Base-by-base conservation (phyloP, 2,888 invertebrate species). In the Tipula confusa region DNA sequence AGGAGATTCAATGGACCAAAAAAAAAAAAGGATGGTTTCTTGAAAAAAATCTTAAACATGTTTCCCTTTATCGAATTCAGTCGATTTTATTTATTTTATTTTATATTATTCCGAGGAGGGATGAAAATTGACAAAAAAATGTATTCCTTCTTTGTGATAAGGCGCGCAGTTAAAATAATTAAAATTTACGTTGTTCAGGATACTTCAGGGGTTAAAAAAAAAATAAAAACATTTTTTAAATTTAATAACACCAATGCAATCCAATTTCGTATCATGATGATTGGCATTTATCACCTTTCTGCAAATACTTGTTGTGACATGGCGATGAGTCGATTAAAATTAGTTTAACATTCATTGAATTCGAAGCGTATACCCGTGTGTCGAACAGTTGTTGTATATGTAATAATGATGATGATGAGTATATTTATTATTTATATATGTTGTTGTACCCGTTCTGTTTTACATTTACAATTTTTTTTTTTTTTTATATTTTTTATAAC, bases 151-250 rank as follows among this genome's bases (percentile, higher is more conserved):
- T 9, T 64, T 24, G 24, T 64, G 64, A 24, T 64, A 64, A 64
- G 64, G 64, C n/a, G n/a, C n/a, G n/a, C 64, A 64, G 64, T 24
- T 64, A 64, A 64, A 64, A 24, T 64, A 64, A 64, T 64, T 64
- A 64, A 64, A 64, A 64, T 64, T 18, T 64, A 64, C 24, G 64
- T 64, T 64, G 13, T 38, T 38, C 43, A 15, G 43, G n/a, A 43
- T 24, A 24, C 18, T 33, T 64, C 24, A 6, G 24, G 64, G 24
- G 24, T 64, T 18, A 64, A 18, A 24, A 64, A 6, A 24, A n/a
- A n/a, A n/a, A n/a, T n/a, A n/a, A n/a, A n/a, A n/a, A n/a, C n/a
- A n/a, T n/a, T n/a, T n/a, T n/a, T n/a, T n/a, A n/a, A n/a, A n/a
- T n/a, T n/a, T n/a, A n/a, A n/a, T n/a, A n/a, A 18, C 64, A 24